Percentiles rank a stretch among this genome's conserved stretches.
phyloP scores from a whole-genome alignment of 2,797 vertebrate species.

The Phrynocephalus forsythii region DNA sequence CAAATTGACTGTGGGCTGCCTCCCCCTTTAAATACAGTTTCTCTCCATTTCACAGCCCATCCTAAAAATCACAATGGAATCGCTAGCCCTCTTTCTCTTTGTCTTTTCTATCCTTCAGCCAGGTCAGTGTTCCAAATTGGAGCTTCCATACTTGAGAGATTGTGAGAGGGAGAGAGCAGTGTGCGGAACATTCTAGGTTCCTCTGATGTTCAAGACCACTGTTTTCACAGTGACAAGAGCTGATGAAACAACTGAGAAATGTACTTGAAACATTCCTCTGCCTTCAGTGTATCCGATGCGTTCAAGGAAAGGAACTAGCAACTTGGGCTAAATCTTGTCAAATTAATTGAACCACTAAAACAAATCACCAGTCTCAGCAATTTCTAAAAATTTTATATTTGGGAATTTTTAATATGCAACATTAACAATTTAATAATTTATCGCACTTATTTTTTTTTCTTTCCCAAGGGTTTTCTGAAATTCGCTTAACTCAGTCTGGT shows the following conservation, averaged over 20 bases:
- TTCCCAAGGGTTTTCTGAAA: too few species aligned
- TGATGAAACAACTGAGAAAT: not conserved
- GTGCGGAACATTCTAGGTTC: fast-evolving
- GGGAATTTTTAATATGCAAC: too few species aligned
- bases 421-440: too few species aligned
- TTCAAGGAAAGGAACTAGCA: not conserved
- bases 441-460: too few species aligned
- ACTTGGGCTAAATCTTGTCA: not conserved
- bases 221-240: not conserved
- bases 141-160: not conserved
- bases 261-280: not conserved
- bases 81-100: not conserved
- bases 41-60: not conserved
- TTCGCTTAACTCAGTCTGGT: too few species aligned
- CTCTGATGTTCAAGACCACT: not conserved
- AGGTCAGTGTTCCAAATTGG: not conserved
- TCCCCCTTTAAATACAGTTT: not conserved
- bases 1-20: not conserved
- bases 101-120: not conserved
- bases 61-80: not conserved
- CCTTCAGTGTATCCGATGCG: not conserved
- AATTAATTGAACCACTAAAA: not conserved
- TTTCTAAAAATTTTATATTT: too few species aligned
- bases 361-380: too few species aligned
- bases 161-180: not conserved